These are phyloP conservation scores for Drosophila phalerata DNA, from an alignment of 2,888 invertebrate genomes.

Conservation along the genomic window DNA sequence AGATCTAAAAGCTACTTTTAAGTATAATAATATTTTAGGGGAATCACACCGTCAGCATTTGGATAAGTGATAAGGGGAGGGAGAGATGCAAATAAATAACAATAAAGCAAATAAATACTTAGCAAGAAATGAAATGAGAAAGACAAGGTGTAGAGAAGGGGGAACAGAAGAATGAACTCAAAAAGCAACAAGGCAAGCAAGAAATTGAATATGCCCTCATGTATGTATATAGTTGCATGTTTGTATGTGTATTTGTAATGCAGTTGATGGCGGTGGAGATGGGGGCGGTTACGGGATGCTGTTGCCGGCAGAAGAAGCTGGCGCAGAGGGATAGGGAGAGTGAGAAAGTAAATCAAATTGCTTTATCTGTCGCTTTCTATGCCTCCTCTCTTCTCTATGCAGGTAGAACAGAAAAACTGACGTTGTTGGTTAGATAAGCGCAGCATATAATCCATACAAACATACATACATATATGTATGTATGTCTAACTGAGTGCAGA, in stretches of 20 bases:
- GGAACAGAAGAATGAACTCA: slow-evolving; percentile 7
- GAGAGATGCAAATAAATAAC: slow-evolving; percentile 41
- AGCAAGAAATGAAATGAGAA: slow-evolving; percentile 19
- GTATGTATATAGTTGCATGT: slow-evolving; percentile 36
- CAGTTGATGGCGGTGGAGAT: neutral
- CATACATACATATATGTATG: slow-evolving; percentile 6
- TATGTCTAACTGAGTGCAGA: neutral
- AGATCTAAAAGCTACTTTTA: neutral
- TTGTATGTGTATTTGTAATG: slow-evolving; percentile 2
- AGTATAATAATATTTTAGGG: slow-evolving; percentile 4
- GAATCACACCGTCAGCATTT: slow-evolving; percentile 1
- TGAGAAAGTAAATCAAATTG: slow-evolving; percentile 35
- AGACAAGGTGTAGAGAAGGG: slow-evolving; percentile 26
- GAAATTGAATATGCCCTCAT: slow-evolving; percentile 55
- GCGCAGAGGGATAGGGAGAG: slow-evolving; percentile 13
- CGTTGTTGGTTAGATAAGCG: slow-evolving; percentile 46
- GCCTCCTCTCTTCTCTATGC: slow-evolving; percentile 44
- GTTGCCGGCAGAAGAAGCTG: slow-evolving; percentile 24
- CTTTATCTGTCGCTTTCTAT: slow-evolving; percentile 40
- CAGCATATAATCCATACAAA: slow-evolving; percentile 35
- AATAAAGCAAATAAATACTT: slow-evolving; percentile 45
- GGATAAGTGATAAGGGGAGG: slow-evolving; percentile 1
- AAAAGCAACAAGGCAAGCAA: slow-evolving; percentile 17
- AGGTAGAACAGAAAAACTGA: slow-evolving; percentile 39
- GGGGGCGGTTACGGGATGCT: slow-evolving; percentile 18